A percentile compares a stretch with the other conserved stretches of the same genome.
Conservation (phyloP, 1,140 invertebrate genomes). For the Hormaphis cornu region DNA sequence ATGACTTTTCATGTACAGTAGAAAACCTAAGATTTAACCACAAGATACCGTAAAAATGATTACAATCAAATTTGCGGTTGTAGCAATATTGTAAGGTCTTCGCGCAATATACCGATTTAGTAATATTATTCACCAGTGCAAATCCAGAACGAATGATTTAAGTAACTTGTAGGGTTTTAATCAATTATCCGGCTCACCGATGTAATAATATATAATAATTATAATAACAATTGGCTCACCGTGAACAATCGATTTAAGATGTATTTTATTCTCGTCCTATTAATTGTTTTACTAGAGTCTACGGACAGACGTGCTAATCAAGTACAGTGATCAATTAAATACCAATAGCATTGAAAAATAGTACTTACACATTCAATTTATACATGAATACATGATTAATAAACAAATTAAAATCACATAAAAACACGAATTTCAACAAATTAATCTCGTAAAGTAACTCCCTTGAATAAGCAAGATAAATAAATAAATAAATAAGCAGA, state of each 20-base stretch:
- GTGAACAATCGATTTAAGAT: conserved; percentile 1
- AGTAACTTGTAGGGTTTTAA: background rate
- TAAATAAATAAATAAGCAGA: too few relatives aligned
- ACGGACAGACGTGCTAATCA: background rate
- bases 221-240: background rate
- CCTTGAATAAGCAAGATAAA: too few relatives aligned
- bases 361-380: too few relatives aligned
- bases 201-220: background rate
- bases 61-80: background rate
- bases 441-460: too few relatives aligned
- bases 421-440: too few relatives aligned
- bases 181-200: background rate
- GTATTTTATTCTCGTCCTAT: background rate
- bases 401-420: too few relatives aligned
- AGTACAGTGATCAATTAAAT: background rate
- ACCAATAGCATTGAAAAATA: too few relatives aligned
- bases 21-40: too few relatives aligned
- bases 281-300: background rate
- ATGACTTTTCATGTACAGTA: too few relatives aligned
- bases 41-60: background rate
- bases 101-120: background rate
- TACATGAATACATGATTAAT: too few relatives aligned
- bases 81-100: background rate
- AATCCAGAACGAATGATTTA: background rate
- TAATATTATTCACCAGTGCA: background rate